phyloP scores from a whole-genome alignment of 2,888 invertebrate genomes.

The Euzophera pinguis region DNA sequence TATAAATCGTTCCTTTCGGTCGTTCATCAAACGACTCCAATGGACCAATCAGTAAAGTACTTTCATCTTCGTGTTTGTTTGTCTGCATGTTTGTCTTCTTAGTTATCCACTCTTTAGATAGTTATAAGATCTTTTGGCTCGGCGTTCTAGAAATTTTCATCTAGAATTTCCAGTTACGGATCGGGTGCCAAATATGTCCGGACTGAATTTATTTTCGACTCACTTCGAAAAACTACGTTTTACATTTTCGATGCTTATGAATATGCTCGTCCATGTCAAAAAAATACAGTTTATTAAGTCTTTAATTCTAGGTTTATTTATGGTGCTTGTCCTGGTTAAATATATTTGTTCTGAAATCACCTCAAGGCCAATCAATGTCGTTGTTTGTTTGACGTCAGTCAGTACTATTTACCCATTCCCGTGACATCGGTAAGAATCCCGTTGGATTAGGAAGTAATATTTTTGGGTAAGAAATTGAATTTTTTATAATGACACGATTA shows the following conservation, averaged over 20 bases:
- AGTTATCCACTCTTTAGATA: neutral
- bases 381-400: too few species aligned
- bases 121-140: neutral
- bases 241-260: too few species aligned
- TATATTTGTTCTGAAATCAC: too few species aligned
- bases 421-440: too few species aligned
- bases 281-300: too few species aligned
- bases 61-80: slow-evolving; percentile 24
- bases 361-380: too few species aligned
- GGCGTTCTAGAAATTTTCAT: neutral
- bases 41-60: slow-evolving; percentile 70
- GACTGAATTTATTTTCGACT: neutral
- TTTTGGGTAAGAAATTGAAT: too few species aligned
- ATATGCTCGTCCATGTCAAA: too few species aligned
- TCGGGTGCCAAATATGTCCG: slow-evolving; percentile 1
- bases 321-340: neutral
- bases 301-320: too few species aligned
- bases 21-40: slow-evolving; percentile 60
- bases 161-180: neutral
- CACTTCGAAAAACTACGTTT: too few species aligned
- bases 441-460: neutral
- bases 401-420: too few species aligned
- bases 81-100: neutral
- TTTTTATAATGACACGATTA: too few species aligned
- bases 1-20: slow-evolving; percentile 49